phyloP scores from a whole-genome alignment of 2,797 vertebrate genomes.

The Neosilurus hyrtlii region DNA sequence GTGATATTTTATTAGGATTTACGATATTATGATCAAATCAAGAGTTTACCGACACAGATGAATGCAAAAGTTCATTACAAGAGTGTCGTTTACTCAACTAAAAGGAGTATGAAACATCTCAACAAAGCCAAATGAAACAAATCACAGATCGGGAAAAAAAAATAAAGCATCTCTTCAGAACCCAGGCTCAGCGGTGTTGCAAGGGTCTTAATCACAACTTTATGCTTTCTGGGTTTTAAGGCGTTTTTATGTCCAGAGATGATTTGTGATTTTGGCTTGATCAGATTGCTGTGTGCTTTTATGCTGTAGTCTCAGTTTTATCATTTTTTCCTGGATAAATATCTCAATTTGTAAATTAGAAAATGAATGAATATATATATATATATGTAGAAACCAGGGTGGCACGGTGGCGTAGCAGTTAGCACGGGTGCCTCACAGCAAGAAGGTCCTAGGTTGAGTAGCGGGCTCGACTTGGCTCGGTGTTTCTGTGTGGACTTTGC shows the following conservation, averaged over 20 bases:
- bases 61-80: constrained; percentile 19
- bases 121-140: constrained; percentile 48
- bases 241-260: constrained; percentile 17
- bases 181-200: constrained; percentile 7
- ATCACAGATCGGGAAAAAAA: constrained; percentile 10
- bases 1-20: background rate
- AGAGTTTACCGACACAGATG: constrained; percentile 4
- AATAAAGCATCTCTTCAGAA: constrained; percentile 7
- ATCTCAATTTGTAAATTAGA: background rate
- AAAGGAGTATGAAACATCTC: constrained; percentile 31
- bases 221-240: constrained; percentile 24
- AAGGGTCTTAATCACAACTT: constrained; percentile 41
- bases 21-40: background rate
- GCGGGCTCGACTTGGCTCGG: too few species aligned
- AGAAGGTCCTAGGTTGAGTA: too few species aligned
- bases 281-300: background rate
- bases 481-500: too few species aligned
- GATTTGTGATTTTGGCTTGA: constrained; percentile 42
- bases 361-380: too few species aligned
- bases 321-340: background rate
- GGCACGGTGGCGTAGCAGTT: too few species aligned
- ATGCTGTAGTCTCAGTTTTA: background rate
- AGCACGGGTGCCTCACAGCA: too few species aligned
- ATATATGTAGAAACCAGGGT: too few species aligned
- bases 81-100: constrained; percentile 21